Evolutionary conservation across 2,888 invertebrate genomes (phyloP).

Genomic region (Xylocampa areola): DNA sequence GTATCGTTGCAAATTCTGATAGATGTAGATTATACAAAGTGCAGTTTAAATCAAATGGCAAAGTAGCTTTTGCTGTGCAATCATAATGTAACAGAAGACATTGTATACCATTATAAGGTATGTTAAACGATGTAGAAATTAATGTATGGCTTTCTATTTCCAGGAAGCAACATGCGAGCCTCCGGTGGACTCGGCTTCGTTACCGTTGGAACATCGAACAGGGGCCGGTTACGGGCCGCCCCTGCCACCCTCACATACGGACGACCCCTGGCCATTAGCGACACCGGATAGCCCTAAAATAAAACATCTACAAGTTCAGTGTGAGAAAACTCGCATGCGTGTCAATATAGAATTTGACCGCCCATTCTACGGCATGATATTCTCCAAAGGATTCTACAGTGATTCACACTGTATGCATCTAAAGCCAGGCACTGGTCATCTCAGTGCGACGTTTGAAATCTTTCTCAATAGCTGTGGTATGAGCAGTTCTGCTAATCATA

Average conservation of each 20-base stretch:
- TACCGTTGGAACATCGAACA: slow-evolving; percentile 94
- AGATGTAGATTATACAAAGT: slow-evolving; percentile 25
- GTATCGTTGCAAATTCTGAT: slow-evolving; percentile 35
- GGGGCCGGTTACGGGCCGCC: slow-evolving; percentile 94
- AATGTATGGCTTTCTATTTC: slow-evolving; percentile 68
- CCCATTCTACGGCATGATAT: slow-evolving; percentile 98
- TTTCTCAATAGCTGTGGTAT: slow-evolving; percentile 98
- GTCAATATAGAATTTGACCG: slow-evolving; percentile 98
- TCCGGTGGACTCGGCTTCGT: slow-evolving; percentile 94
- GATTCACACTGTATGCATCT: slow-evolving; percentile 97
- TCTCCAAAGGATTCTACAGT: slow-evolving; percentile 98
- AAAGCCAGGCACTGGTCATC: slow-evolving; percentile 96
- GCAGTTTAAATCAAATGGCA: slow-evolving; percentile 12
- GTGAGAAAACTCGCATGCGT: slow-evolving; percentile 98
- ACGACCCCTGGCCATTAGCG: slow-evolving; percentile 97
- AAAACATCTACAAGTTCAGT: slow-evolving; percentile 97
- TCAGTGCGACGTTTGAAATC: slow-evolving; percentile 97
- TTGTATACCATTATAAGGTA: not conserved
- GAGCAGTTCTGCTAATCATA: slow-evolving; percentile 97
- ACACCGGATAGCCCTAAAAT: slow-evolving; percentile 97
- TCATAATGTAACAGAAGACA: not conserved
- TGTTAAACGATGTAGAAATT: slow-evolving; percentile 11
- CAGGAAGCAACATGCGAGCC: slow-evolving; percentile 95
- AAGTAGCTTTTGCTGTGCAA: slow-evolving; percentile 9
- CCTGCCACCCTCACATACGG: slow-evolving; percentile 89